Evolutionary conservation across 2,797 vertebrate genomes (phyloP).

Genomic region (Xiphorhynchus erythropygius): DNA sequence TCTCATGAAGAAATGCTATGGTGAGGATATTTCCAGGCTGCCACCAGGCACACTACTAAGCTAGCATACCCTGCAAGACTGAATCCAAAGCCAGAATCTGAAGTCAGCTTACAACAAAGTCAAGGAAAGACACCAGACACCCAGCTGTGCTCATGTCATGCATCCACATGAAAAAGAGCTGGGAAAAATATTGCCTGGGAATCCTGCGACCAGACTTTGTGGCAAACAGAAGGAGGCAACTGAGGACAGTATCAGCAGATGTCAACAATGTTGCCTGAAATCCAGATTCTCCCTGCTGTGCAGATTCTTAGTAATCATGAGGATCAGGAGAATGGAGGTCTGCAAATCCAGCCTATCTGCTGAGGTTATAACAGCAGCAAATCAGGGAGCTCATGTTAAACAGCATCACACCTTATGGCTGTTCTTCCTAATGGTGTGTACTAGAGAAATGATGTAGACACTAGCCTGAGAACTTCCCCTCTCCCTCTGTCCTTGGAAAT

Average conservation of each 20-base stretch:
- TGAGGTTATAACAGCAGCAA: not conserved
- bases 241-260: not conserved
- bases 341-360: not conserved
- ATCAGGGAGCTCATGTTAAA: not conserved
- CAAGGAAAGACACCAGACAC: not conserved
- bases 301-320: not conserved
- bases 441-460: not conserved
- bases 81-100: not conserved
- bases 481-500: not conserved
- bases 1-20: rapidly evolving
- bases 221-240: not conserved
- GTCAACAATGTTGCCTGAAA: not conserved
- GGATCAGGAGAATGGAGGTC: not conserved
- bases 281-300: not conserved
- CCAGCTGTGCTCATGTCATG: not conserved
- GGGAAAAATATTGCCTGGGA: not conserved
- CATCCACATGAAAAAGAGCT: not conserved
- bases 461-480: not conserved
- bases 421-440: not conserved
- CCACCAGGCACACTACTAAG: not conserved
- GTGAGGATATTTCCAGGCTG: not conserved
- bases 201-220: not conserved
- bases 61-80: not conserved
- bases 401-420: not conserved
- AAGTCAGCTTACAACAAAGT: not conserved